Percentiles rank a stretch among this genome's conserved stretches.
Conservation (phyloP, 2,888 invertebrate species). For the Sthenelais limicola region DNA sequence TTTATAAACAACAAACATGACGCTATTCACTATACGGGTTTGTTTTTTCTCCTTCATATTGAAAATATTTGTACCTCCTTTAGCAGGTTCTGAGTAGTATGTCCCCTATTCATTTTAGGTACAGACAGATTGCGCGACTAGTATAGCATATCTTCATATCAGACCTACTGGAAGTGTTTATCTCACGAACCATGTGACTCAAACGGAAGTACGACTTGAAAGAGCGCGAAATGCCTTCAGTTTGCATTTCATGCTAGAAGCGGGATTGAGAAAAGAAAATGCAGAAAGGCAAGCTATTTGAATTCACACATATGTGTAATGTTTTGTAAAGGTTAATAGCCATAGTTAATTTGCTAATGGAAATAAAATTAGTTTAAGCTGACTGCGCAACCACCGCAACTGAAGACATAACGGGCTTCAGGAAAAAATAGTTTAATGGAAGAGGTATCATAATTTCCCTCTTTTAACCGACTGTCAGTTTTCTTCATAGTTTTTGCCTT, state of each 20-base stretch:
- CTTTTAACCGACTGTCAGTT: no score
- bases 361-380: no score
- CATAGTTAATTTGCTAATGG: no score
- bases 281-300: conserved; percentile 22
- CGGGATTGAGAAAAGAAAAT: conserved; percentile 4
- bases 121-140: conserved; percentile 4
- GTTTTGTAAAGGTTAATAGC: no score
- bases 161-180: not conserved
- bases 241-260: conserved; percentile 31
- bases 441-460: no score
- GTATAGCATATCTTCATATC: conserved; percentile 2
- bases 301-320: not conserved
- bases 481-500: no score
- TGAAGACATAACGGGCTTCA: no score
- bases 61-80: not conserved
- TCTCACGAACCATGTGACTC: not conserved
- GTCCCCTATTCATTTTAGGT: not conserved
- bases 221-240: conserved; percentile 32
- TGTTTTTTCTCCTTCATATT: no score
- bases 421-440: no score
- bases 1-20: no score
- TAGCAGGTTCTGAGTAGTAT: not conserved
- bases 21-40: no score
- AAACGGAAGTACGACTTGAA: conserved; percentile 17
- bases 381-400: no score